Conservation (phyloP, 2,888 invertebrate genomes). For the Dioctria rufipes region DNA sequence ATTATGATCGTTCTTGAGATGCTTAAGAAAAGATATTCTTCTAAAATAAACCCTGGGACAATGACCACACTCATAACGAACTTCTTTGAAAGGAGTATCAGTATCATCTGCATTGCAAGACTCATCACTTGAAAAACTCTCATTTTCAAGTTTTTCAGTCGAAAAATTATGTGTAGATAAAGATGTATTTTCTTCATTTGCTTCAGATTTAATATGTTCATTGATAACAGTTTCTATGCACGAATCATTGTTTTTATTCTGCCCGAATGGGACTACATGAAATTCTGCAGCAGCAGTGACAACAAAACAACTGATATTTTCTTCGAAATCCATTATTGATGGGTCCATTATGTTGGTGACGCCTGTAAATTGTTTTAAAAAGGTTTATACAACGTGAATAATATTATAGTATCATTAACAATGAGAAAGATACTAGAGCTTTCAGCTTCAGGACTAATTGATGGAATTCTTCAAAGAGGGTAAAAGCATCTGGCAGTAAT, state of each 20-base stretch:
- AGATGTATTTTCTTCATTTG: conserved; percentile 9
- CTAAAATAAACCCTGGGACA: conserved; percentile 69
- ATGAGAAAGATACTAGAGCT: too few species aligned
- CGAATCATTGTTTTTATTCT: too few species aligned
- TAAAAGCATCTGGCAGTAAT: too few species aligned
- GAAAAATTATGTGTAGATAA: conserved; percentile 31
- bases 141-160: neutral
- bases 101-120: neutral
- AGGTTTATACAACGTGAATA: too few species aligned
- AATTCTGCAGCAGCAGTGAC: neutral
- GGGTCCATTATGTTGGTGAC: neutral
- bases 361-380: too few species aligned
- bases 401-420: too few species aligned
- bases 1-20: conserved; percentile 67
- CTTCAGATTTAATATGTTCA: neutral
- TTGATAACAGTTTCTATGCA: neutral
- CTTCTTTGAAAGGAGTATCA: neutral
- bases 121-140: neutral
- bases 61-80: conserved; percentile 64
- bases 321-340: neutral
- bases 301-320: neutral
- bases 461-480: too few species aligned
- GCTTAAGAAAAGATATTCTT: conserved; percentile 68
- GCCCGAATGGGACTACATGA: neutral
- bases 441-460: too few species aligned